Evolutionary conservation across 2,888 invertebrate species (phyloP), one percentile per base, ranked within the genome.

Genomic region (Pyrgus malvae): DNA sequence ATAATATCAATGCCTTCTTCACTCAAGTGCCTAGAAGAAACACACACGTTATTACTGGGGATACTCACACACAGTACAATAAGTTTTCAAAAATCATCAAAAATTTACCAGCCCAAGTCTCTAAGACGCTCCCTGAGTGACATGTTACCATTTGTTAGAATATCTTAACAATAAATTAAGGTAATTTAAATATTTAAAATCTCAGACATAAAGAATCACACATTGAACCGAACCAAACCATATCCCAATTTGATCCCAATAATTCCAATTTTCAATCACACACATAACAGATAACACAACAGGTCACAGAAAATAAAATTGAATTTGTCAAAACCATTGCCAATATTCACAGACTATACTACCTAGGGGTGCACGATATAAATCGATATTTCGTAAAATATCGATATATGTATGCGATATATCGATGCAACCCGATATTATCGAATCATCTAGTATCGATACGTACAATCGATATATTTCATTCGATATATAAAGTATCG

Each of bases 1-100:
- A 95, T 83, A 70, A 91, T 84, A 77, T 93, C 92, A 58, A 93
- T 85, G 63, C 95, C 96, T 72, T 94, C 93, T 62, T 93, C 92
- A 60, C 94, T 93, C 64, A 96, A 87, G 79, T 93, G 91, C 95
- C 96, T 95, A 81, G 61, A 91, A 91, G 66, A 67, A 66, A 71
- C 51, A 68, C 59, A 63, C 54, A 62, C 63, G 55, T 60, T 57
- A 64, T 17, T 59, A 53, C 54, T 59, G 54, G 27, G 53, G 57
- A 31, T 38, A 31, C 14, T 16, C 38, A 53, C 14, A 53, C 19
- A n/a, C n/a, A n/a, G n/a, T n/a, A n/a, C 19, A 41, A 41, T 14
- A 37, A 23, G 23, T 6, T 0, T 7, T 12, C 21, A 2, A 21
- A 11, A 6, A 7, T 12, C 21, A 21, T 40, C 21, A 12, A 23